Base-by-base conservation (phyloP, 2,797 vertebrate genomes). In the Galaxias olidus region DNA sequence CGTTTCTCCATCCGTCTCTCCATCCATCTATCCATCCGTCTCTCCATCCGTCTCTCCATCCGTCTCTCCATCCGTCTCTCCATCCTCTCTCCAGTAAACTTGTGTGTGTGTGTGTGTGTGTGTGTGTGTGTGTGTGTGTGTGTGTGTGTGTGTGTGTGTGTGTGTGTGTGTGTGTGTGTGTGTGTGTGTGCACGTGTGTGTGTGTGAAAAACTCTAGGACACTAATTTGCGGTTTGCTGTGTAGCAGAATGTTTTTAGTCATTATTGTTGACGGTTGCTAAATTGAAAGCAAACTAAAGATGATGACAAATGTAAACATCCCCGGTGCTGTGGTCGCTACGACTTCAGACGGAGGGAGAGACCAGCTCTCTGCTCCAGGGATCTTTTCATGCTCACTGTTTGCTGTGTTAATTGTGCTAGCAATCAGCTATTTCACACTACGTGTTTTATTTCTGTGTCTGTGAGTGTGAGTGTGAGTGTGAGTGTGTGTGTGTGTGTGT, bases 271-370 rank as follows among this genome's bases (percentile, higher is more conserved):
- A 85, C 74, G 83, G 76, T 78, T 68, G 80, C 82, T 81, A 82
- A 87, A 88, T 89, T 85, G 87, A 86, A 89, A 90, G 88, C 79
- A 87, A 89, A 88, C 88, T 76, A 77, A 84, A 77, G 80, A 88
- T 88, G 84, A 88, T 84, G 87, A 87, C 78, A 81, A 87, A 85
- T 89, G 81, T 85, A 87, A 87, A 89, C 85, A 83, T 73, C 76
- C 10, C 42, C 6, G 30, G 30, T 61, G 30, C n/a, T 14, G 19
- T 54, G 66, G 84, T 86, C 89, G 88, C 84, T 85, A 88, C 86
- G 81, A 66, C 79, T 76, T 53, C 78, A 76, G 78, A 72, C 77
- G 57, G 72, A 71, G 8, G 72, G 66, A 72, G 69, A 76, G 85
- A 81, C 15, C 54, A 83, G 80, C 84, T 65, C 83, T 81, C 69